Conservation (phyloP, 2,888 invertebrate genomes). For the Himalopsyche anomala region DNA sequence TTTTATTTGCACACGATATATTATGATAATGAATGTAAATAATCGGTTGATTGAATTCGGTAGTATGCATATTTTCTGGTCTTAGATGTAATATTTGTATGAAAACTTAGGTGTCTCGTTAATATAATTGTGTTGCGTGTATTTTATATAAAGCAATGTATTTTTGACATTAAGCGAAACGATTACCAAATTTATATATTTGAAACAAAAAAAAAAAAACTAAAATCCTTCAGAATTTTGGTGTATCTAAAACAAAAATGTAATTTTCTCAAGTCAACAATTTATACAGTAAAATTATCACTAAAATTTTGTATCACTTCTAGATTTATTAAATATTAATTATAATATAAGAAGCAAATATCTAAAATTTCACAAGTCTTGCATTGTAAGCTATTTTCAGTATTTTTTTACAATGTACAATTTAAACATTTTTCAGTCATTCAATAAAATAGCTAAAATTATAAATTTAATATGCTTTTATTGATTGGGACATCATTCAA, state of each 20-base stretch:
- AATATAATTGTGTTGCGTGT: slow-evolving; percentile 51
- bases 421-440: slow-evolving; percentile 9
- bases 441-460: slow-evolving; percentile 20
- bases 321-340: slow-evolving; percentile 29
- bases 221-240: not conserved
- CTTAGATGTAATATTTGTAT: slow-evolving; percentile 57
- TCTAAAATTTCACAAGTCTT: not conserved
- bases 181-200: slow-evolving; percentile 25
- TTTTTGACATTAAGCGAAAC: slow-evolving; percentile 39
- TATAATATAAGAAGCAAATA: slow-evolving; percentile 26
- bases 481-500: not conserved
- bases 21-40: slow-evolving; percentile 1
- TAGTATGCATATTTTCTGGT: slow-evolving; percentile 54
- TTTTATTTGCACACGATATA: slow-evolving; percentile 27
- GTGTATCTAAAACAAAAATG: slow-evolving; percentile 13
- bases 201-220: slow-evolving; percentile 3
- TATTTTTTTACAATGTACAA: slow-evolving; percentile 28
- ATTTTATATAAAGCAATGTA: slow-evolving; percentile 58
- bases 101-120: slow-evolving; percentile 50
- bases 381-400: slow-evolving; percentile 5
- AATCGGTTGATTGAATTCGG: slow-evolving; percentile 46
- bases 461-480: not conserved
- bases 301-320: slow-evolving; percentile 35
- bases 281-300: not conserved
- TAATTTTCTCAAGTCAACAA: not conserved